Evolutionary conservation across 2,797 vertebrate species (phyloP).

Genomic region (Anomalospiza imberbis): DNA sequence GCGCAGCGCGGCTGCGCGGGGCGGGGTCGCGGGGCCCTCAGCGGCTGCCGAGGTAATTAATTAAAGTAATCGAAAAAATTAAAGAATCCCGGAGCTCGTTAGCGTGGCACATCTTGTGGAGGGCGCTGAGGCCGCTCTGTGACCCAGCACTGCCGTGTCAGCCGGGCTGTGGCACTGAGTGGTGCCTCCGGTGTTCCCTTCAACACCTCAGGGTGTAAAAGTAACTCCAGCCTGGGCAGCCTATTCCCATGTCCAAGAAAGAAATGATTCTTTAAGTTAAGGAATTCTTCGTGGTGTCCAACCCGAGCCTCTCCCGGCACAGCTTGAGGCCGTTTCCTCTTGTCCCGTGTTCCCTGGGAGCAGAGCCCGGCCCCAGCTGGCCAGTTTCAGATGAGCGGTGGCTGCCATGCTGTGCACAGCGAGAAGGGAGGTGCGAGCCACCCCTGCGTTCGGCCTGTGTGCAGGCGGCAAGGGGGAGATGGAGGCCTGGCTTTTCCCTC

Average conservation of each 20-base stretch:
- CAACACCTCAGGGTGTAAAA: fast-evolving
- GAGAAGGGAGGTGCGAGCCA: not conserved
- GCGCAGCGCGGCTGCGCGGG: not conserved
- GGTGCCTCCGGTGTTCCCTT: not conserved
- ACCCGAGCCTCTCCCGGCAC: not conserved
- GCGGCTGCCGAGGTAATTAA: no score
- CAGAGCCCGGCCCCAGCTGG: not conserved
- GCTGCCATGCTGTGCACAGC: fast-evolving
- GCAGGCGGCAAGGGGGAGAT: no score
- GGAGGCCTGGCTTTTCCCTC: not conserved
- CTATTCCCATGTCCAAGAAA: not conserved
- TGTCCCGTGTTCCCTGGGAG: not conserved
- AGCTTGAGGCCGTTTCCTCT: not conserved
- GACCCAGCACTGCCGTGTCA: fast-evolving
- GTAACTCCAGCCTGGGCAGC: not conserved
- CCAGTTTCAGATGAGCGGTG: fast-evolving
- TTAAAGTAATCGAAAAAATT: no score
- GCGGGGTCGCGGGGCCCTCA: not conserved
- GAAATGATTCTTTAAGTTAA: not conserved
- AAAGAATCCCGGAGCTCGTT: fast-evolving
- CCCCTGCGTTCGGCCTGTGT: not conserved
- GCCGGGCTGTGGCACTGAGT: fast-evolving
- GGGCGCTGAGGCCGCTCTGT: no score
- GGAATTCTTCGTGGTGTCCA: no score
- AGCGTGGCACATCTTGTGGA: fast-evolving